Evolutionary conservation across 1,140 invertebrate genomes (phyloP).

Genomic region (Drosophila pandora): DNA sequence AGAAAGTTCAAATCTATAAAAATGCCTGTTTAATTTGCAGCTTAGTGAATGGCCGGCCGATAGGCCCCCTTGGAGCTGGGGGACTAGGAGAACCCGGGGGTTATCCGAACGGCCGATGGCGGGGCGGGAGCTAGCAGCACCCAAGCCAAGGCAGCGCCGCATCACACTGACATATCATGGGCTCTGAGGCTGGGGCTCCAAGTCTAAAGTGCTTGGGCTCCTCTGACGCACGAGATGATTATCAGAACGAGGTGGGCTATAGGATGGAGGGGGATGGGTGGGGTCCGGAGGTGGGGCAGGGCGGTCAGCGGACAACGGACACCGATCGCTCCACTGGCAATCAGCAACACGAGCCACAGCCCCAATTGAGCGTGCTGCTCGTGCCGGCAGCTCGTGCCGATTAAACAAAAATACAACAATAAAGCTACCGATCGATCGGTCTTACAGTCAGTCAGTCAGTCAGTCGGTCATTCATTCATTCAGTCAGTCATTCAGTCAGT

Average conservation of each 20-base stretch:
- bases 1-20: conserved; percentile 51
- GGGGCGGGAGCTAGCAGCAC: conserved; percentile 18
- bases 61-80: not conserved
- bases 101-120: not conserved
- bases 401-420: conserved; percentile 12
- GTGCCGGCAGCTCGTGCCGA: conserved; percentile 67
- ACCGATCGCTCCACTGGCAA: conserved; percentile 44
- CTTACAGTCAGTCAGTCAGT: conserved; percentile 25
- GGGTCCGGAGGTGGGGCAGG: conserved; percentile 13
- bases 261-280: not conserved
- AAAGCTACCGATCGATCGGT: conserved; percentile 36
- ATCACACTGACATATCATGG: conserved; percentile 16
- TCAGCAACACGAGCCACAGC: conserved; percentile 71
- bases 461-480: conserved; percentile 12
- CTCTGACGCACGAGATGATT: conserved; percentile 82
- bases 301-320: conserved; percentile 6
- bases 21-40: conserved; percentile 39
- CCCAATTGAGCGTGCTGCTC: conserved; percentile 76
- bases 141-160: conserved; percentile 18
- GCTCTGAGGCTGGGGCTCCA: conserved; percentile 27
- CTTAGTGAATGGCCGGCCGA: conserved; percentile 32
- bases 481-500: conserved; percentile 21
- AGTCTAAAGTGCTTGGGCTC: conserved; percentile 58
- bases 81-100: not conserved
- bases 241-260: conserved; percentile 36